Conservation (phyloP, 2,888 invertebrate species). For the Troides helena region DNA sequence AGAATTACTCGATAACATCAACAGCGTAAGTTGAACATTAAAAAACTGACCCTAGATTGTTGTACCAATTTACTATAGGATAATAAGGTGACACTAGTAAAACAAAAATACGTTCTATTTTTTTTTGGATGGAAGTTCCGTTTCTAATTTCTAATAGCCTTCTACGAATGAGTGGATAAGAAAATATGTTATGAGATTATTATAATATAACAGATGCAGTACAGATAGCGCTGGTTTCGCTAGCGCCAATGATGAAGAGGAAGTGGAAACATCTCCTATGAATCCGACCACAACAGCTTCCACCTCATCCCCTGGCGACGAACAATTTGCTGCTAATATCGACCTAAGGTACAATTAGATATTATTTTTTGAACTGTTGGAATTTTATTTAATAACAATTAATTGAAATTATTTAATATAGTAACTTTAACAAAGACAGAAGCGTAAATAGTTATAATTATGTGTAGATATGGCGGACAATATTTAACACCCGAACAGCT, state of each 20-base stretch:
- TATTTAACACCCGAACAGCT: constrained; percentile 71
- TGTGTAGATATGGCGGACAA: constrained; percentile 59
- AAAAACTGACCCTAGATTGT: no score
- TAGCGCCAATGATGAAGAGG: constrained; percentile 51
- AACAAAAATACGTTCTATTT: no score
- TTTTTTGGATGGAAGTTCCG: no score
- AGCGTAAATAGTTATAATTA: no score
- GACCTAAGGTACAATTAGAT: constrained; percentile 54
- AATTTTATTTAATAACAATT: no score
- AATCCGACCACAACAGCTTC: constrained; percentile 37
- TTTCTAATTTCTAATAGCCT: no score
- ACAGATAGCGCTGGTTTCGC: constrained; percentile 19
- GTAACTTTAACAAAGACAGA: no score
- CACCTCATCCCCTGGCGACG: constrained; percentile 48
- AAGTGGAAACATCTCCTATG: constrained; percentile 36
- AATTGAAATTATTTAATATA: no score
- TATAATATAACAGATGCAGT: constrained; percentile 8
- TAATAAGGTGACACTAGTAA: no score
- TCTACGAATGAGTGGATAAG: no score
- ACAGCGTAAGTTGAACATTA: constrained; percentile 47
- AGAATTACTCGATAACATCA: constrained; percentile 57
- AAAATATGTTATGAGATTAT: not conserved
- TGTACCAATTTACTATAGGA: no score
- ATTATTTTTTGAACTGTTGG: no score
- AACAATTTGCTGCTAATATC: constrained; percentile 62